Evolutionary conservation across 2,888 invertebrate genomes (phyloP).

Genomic region (Pheosia tremula): DNA sequence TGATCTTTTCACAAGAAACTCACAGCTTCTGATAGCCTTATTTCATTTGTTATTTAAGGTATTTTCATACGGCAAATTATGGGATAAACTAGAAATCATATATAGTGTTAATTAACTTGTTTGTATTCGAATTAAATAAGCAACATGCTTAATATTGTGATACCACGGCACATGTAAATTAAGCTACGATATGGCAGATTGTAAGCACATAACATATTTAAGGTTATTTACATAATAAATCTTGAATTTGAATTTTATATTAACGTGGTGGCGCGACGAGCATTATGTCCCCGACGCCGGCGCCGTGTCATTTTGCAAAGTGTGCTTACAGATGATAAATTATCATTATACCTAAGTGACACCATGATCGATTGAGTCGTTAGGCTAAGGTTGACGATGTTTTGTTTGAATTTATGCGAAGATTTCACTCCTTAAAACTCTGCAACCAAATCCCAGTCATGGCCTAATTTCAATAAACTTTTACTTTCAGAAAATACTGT

Average conservation of each 20-base stretch:
- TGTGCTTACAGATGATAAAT: constrained; percentile 61
- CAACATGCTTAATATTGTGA: too few species aligned
- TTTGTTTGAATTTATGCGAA: constrained; percentile 26
- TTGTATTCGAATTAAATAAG: too few species aligned
- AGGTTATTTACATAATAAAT: constrained; percentile 34
- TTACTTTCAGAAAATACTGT: not conserved
- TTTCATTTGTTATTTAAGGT: too few species aligned
- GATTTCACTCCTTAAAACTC: constrained; percentile 16
- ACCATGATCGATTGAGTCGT: constrained; percentile 58
- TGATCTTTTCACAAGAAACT: too few species aligned
- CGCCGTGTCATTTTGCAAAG: constrained; percentile 44
- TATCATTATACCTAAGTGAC: constrained; percentile 59
- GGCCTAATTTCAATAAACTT: not conserved
- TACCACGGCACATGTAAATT: constrained; percentile 4
- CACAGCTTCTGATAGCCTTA: too few species aligned
- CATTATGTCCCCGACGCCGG: constrained; percentile 43
- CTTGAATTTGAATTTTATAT: constrained; percentile 46
- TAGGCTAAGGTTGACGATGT: constrained; percentile 45
- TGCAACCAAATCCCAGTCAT: not conserved
- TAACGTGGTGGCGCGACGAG: constrained; percentile 34
- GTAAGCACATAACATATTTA: constrained; percentile 28
- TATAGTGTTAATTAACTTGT: too few species aligned
- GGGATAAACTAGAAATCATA: too few species aligned
- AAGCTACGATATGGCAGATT: constrained; percentile 34
- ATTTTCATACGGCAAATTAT: too few species aligned